Percentiles rank a stretch among this genome's conserved stretches.
Conservation (phyloP, 2,797 vertebrate species). For the Benthosema pterotum region DNA sequence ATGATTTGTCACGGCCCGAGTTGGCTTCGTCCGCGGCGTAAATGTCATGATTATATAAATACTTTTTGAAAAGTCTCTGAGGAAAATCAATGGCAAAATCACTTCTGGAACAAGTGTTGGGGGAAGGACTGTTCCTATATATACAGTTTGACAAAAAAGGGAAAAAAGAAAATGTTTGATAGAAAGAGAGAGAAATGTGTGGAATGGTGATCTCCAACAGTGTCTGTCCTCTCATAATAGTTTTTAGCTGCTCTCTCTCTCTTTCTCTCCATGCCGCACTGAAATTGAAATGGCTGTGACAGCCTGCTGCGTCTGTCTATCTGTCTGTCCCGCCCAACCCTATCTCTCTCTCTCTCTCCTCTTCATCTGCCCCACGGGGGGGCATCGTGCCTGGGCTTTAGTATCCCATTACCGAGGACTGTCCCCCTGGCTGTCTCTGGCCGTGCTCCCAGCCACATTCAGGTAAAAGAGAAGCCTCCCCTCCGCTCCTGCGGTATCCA, state of each 20-base stretch:
- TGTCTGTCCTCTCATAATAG: conserved; percentile 53
- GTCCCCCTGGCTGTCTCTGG: conserved; percentile 22
- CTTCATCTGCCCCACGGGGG: conserved; percentile 34
- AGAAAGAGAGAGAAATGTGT: conserved; percentile 28
- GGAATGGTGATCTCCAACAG: conserved; percentile 23
- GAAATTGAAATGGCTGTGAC: conserved; percentile 55
- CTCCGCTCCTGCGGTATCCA: conserved; percentile 10
- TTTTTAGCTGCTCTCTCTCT: conserved; percentile 32
- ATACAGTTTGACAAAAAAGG: neutral
- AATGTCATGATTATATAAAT: no score
- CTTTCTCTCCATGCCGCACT: conserved; percentile 46
- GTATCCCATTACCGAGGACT: conserved; percentile 45
- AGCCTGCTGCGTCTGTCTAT: conserved; percentile 47
- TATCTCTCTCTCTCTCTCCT: conserved; percentile 28
- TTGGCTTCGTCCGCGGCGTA: no score
- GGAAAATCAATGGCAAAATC: no score
- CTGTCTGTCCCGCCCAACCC: conserved; percentile 24
- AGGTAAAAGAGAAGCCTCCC: conserved; percentile 13
- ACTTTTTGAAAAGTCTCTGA: no score
- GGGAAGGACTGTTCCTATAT: no score
- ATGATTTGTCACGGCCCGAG: no score
- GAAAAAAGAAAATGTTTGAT: conserved; percentile 17
- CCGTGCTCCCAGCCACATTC: conserved; percentile 21
- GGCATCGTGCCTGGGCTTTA: conserved; percentile 43
- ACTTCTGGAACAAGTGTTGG: no score